Conservation (phyloP, 2,888 invertebrate genomes). For the Andricus quercusramuli region DNA sequence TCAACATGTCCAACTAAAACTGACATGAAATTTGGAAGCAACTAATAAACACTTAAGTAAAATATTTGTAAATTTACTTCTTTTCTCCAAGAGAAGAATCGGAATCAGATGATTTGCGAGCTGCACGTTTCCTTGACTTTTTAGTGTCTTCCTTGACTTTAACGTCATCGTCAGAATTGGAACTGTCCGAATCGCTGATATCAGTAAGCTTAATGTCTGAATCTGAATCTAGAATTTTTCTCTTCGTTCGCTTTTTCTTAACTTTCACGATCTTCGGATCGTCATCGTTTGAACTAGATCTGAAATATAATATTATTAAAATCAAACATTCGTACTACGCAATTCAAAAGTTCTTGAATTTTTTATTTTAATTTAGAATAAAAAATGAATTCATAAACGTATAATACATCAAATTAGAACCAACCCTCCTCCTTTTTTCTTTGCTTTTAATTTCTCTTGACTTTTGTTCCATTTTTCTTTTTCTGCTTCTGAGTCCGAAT, state of each 20-base stretch:
- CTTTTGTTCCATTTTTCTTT: slow-evolving; percentile 59
- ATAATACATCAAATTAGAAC: slow-evolving; percentile 23
- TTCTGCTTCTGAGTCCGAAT: slow-evolving; percentile 70
- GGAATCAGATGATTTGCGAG: slow-evolving; percentile 64
- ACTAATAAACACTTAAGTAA: too few relatives aligned
- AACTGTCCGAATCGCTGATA: slow-evolving; percentile 52
- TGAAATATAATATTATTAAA: slow-evolving; percentile 21
- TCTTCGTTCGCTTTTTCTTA: slow-evolving; percentile 55
- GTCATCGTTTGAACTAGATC: slow-evolving; percentile 52
- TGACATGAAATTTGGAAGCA: too few relatives aligned
- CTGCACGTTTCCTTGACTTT: slow-evolving; percentile 50
- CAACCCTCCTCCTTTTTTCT: slow-evolving; percentile 55
- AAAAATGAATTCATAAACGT: not conserved
- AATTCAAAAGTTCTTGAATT: not conserved
- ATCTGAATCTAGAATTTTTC: slow-evolving; percentile 68
- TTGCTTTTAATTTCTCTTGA: slow-evolving; percentile 52
- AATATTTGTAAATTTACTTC: slow-evolving; percentile 53
- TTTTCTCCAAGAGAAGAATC: slow-evolving; percentile 64
- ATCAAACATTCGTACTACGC: not conserved
- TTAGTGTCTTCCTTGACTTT: slow-evolving; percentile 57
- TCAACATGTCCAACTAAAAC: too few relatives aligned
- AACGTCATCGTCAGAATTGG: slow-evolving; percentile 27
- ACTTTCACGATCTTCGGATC: slow-evolving; percentile 35
- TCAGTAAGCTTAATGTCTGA: slow-evolving; percentile 59
- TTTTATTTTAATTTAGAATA: not conserved